A percentile compares a stretch with the other conserved stretches of the same genome.
Evolutionary conservation across 2,888 invertebrate species (phyloP).

Genomic region (Ochropleura leucogaster): DNA sequence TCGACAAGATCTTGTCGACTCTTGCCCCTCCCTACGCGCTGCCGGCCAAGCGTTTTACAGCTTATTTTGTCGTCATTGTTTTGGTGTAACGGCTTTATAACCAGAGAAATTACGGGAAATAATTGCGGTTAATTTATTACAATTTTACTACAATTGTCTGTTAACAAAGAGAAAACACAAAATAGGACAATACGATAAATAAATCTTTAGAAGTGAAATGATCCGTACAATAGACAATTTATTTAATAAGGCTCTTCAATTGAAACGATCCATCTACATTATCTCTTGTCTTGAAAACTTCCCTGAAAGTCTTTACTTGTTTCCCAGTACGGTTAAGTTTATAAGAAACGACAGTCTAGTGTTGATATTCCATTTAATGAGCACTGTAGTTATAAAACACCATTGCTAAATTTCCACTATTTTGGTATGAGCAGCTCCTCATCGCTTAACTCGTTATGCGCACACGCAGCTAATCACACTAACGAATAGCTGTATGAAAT

Average conservation of each 20-base stretch:
- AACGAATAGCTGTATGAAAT: conserved; percentile 27
- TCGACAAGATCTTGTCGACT: conserved; percentile 70
- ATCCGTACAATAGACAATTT: neutral
- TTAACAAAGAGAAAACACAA: conserved; percentile 1
- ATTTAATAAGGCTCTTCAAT: neutral
- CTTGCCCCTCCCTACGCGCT: conserved; percentile 67
- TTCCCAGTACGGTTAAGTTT: neutral
- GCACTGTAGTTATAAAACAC: conserved; percentile 7
- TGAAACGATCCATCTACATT: neutral
- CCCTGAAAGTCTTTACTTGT: neutral
- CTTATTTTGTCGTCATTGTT: conserved; percentile 75
- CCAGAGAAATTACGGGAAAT: conserved; percentile 41
- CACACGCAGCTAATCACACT: conserved; percentile 4
- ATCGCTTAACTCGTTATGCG: conserved; percentile 9
- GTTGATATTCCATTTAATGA: neutral
- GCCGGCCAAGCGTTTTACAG: conserved; percentile 71
- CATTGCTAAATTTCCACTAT: neutral
- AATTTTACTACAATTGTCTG: neutral
- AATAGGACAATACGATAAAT: neutral
- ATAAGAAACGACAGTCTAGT: neutral
- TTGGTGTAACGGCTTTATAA: conserved; percentile 61
- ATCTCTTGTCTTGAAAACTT: neutral
- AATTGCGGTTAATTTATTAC: conserved; percentile 27
- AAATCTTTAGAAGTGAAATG: neutral
- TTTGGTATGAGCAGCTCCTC: neutral